A percentile compares a stretch with the other conserved stretches of the same genome.
These are phyloP conservation scores for Natrix natrix DNA, from an alignment of 2,797 vertebrate genomes.

Conservation along the genomic window DNA sequence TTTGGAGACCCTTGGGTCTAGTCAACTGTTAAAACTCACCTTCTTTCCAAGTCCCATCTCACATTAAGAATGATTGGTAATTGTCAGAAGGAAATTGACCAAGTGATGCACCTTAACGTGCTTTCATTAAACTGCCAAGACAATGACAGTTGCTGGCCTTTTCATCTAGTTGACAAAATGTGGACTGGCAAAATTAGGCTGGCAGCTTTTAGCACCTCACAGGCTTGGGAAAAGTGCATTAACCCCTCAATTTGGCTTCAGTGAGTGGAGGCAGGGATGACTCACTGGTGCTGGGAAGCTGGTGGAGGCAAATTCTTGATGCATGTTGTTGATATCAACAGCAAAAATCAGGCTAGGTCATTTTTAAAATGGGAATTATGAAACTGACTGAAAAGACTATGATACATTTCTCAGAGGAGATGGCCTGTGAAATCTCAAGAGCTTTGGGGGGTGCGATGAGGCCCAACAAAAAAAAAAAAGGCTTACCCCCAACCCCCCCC, in stretches of 20 bases:
- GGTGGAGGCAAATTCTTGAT: not conserved
- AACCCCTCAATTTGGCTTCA: not conserved
- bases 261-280: not conserved
- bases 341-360: not conserved
- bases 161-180: not conserved
- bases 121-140: not conserved
- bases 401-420: not conserved
- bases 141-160: not conserved
- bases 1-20: not conserved
- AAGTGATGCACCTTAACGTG: not conserved
- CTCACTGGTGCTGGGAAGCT: not conserved
- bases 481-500: not conserved
- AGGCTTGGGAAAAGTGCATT: not conserved
- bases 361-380: not conserved
- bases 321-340: not conserved
- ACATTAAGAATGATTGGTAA: not conserved
- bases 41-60: not conserved
- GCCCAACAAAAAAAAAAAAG: not conserved
- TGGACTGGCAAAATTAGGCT: not conserved
- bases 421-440: not conserved
- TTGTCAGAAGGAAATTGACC: not conserved
- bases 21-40: not conserved
- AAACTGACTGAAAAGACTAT: not conserved
- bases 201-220: not conserved
- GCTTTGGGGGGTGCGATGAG: not conserved